These are phyloP conservation scores for Menidia beryllina DNA, from an alignment of 2,113 vertebrate species.

Conservation along the genomic window DNA sequence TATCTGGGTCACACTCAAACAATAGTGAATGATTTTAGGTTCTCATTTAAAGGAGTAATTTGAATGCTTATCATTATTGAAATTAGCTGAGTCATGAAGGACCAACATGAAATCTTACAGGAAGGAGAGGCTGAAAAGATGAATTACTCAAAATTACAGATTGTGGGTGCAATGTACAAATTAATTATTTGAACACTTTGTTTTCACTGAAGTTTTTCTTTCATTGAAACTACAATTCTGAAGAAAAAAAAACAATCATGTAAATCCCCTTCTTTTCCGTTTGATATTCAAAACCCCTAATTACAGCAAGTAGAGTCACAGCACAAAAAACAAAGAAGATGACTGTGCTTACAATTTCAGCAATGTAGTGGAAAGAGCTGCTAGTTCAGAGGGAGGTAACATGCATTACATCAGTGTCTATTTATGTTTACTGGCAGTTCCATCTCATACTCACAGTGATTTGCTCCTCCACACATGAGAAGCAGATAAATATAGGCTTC, in stretches of 20 bases:
- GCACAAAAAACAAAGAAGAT: neutral
- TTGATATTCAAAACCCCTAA: conserved; percentile 6
- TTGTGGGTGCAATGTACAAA: too few species aligned
- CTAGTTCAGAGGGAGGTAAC: conserved; percentile 31
- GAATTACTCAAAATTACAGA: too few species aligned
- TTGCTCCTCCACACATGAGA: conserved; percentile 11
- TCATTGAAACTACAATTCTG: neutral
- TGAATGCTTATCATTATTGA: too few species aligned
- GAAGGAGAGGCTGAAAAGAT: too few species aligned
- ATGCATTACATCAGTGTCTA: conserved; percentile 59
- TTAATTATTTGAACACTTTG: too few species aligned
- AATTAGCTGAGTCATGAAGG: too few species aligned
- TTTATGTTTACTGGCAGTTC: conserved; percentile 26
- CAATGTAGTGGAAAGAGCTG: conserved; percentile 51
- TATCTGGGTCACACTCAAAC: too few species aligned
- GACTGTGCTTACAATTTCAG: conserved; percentile 24
- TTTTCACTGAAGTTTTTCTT: too few species aligned
- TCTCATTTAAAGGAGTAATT: too few species aligned
- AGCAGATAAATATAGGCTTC: conserved; percentile 51
- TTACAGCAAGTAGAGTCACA: neutral
- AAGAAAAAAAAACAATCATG: too few species aligned
- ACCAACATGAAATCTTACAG: too few species aligned
- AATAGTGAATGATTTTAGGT: too few species aligned
- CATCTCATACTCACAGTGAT: conserved; percentile 18
- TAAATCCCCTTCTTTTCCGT: neutral